Percentiles rank a stretch among this genome's conserved stretches.
Conservation (phyloP, 64 coral and sea anemone genomes). For the Hydrozoanthus tunicans region DNA sequence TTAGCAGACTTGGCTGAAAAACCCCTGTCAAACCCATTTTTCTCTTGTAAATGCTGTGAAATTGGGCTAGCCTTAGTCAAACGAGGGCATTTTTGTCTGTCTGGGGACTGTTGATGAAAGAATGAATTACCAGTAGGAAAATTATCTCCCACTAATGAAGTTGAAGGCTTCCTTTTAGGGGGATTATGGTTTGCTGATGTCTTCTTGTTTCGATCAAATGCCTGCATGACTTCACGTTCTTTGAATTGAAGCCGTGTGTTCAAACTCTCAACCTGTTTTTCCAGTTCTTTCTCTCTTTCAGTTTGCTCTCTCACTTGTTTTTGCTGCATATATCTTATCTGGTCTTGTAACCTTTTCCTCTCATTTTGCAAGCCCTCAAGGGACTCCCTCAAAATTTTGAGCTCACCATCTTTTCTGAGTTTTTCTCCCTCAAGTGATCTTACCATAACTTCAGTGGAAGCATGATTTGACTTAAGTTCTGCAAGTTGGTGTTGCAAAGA, state of each 20-base stretch:
- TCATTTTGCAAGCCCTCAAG: slow-evolving; percentile 60
- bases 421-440: slow-evolving; percentile 73
- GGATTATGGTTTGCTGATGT: slow-evolving; percentile 49
- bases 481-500: slow-evolving; percentile 48
- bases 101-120: slow-evolving; percentile 64
- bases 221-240: slow-evolving; percentile 87
- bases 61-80: neutral
- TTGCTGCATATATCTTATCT: slow-evolving; percentile 53
- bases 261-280: slow-evolving; percentile 82
- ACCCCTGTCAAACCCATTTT: neutral
- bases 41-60: neutral
- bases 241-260: slow-evolving; percentile 74
- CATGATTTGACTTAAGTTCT: slow-evolving; percentile 49
- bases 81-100: slow-evolving; percentile 40
- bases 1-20: neutral
- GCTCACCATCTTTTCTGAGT: slow-evolving; percentile 73
- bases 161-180: slow-evolving; percentile 51
- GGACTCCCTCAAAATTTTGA: slow-evolving; percentile 79
- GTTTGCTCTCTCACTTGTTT: slow-evolving; percentile 58
- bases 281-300: slow-evolving; percentile 72
- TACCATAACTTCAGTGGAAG: slow-evolving; percentile 39
- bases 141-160: slow-evolving; percentile 5
- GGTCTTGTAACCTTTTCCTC: slow-evolving; percentile 51
- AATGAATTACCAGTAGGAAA: slow-evolving; percentile 88
- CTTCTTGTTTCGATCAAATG: slow-evolving; percentile 70